A percentile compares a stretch with the other conserved stretches of the same genome.
phyloP scores from a whole-genome alignment of 2,797 vertebrate genomes.

The Tragelaphus eurycerus region DNA sequence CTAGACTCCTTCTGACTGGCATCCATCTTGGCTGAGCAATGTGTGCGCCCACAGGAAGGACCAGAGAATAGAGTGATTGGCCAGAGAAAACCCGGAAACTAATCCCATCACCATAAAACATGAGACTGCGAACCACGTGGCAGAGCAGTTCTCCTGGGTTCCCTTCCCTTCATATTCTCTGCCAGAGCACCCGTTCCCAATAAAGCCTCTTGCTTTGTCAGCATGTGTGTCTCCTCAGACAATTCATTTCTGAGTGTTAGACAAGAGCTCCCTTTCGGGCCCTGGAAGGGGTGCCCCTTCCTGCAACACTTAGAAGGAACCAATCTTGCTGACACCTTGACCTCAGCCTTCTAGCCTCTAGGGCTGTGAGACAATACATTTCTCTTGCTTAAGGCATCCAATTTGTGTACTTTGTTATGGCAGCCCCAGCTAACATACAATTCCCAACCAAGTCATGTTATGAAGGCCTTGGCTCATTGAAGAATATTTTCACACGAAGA shows the following conservation, averaged over 20 bases:
- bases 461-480: background rate
- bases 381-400: background rate
- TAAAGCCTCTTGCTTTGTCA: background rate
- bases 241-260: background rate
- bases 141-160: background rate
- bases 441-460: background rate
- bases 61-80: background rate
- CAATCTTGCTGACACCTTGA: background rate
- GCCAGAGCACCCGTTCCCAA: background rate
- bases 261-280: background rate
- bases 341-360: background rate
- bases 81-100: background rate
- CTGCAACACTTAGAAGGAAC: background rate
- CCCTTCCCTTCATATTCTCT: background rate
- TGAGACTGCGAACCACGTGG: background rate
- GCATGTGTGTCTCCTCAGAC: background rate
- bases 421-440: background rate
- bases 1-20: background rate
- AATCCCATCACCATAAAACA: background rate
- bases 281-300: background rate
- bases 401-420: background rate
- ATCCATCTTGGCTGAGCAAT: background rate
- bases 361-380: background rate
- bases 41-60: background rate
- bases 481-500: background rate